These are phyloP conservation scores for Drepana falcataria DNA, from an alignment of 2,888 invertebrate genomes.

Conservation along the genomic window DNA sequence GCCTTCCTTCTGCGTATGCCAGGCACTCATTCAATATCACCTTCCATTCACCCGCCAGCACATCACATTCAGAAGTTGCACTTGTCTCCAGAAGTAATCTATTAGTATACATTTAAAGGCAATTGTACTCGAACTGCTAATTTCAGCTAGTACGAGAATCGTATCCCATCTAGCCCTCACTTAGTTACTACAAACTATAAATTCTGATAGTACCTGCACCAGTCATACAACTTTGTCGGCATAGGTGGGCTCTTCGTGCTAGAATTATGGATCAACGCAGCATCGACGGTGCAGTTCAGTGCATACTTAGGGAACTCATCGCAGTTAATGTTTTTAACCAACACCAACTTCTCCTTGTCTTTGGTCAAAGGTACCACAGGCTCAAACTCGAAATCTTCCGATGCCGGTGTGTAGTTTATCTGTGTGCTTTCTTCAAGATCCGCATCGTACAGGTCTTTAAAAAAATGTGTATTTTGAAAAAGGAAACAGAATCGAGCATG, in stretches of 20 bases:
- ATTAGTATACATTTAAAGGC: too few species aligned
- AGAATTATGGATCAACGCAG: conserved; percentile 53
- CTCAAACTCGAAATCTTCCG: conserved; percentile 41
- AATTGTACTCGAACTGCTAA: too few species aligned
- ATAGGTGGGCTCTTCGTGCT: conserved; percentile 49
- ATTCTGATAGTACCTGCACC: conserved; percentile 46
- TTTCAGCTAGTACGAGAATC: too few species aligned
- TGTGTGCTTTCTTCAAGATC: conserved; percentile 27
- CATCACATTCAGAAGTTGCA: too few species aligned
- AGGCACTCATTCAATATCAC: too few species aligned
- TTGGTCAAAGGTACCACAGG: conserved; percentile 32
- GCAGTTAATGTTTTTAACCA: conserved; percentile 45
- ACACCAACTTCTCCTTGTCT: conserved; percentile 26
- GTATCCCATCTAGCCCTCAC: too few species aligned
- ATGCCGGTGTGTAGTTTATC: background rate
- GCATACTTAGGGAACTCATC: conserved; percentile 48
- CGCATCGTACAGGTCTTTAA: conserved; percentile 33
- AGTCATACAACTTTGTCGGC: conserved; percentile 47
- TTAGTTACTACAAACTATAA: too few species aligned
- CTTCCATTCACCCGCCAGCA: too few species aligned
- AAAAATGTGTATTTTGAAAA: too few species aligned
- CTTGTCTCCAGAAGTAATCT: too few species aligned
- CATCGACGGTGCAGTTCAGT: conserved; percentile 47
- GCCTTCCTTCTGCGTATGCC: too few species aligned
- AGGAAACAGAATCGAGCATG: too few species aligned